phyloP scores from a whole-genome alignment of 1,140 invertebrate genomes.

The Metaphire vulgaris region DNA sequence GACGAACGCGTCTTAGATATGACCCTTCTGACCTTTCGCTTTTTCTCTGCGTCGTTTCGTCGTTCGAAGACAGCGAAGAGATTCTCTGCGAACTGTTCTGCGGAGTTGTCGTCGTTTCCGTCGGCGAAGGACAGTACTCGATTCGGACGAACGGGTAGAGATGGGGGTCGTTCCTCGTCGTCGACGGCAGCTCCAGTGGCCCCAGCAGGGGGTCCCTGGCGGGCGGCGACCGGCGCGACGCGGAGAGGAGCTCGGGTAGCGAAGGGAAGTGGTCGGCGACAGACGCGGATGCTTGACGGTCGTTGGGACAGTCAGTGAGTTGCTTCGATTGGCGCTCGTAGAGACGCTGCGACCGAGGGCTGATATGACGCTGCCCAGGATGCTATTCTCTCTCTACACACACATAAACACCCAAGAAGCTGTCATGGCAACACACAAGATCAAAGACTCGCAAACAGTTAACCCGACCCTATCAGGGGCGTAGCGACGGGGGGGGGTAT shows the following conservation, averaged over 20 bases:
- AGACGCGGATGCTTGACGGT: background rate
- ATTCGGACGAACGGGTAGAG: background rate
- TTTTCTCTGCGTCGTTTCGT: background rate
- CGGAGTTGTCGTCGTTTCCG: background rate
- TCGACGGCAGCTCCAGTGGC: background rate
- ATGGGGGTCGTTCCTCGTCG: background rate
- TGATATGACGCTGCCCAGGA: constrained; percentile 69
- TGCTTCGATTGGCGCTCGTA: background rate
- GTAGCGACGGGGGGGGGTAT: too few relatives aligned
- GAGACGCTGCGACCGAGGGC: constrained; percentile 33
- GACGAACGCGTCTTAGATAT: too few relatives aligned
- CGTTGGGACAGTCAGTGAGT: background rate
- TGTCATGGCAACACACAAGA: too few relatives aligned
- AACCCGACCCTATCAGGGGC: too few relatives aligned
- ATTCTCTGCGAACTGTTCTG: background rate
- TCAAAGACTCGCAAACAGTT: too few relatives aligned
- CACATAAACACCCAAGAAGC: too few relatives aligned
- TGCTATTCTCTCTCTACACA: constrained; percentile 82
- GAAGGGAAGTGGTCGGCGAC: background rate
- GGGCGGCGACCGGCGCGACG: too few relatives aligned
- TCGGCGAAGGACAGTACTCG: background rate
- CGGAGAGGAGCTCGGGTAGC: background rate
- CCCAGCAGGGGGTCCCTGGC: too few relatives aligned
- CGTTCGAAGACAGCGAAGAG: background rate
- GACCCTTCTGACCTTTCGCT: background rate